phyloP scores from a whole-genome alignment of 2,113 vertebrate genomes.

The Microcebus jonahi region DNA sequence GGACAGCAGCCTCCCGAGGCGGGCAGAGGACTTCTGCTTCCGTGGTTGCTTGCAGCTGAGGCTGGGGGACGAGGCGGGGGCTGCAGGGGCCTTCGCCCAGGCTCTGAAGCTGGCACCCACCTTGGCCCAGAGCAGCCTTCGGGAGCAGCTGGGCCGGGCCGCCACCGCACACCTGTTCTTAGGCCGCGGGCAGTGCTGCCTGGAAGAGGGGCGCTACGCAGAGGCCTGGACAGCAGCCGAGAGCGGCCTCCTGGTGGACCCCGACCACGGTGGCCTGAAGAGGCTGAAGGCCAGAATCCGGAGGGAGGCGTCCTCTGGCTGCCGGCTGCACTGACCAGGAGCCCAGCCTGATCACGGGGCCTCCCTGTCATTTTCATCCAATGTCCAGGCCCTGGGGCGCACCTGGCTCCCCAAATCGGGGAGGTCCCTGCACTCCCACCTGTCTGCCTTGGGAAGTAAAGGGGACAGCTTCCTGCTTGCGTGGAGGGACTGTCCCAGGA shows the following conservation, averaged over 20 bases:
- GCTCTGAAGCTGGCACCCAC: slow-evolving; percentile 88
- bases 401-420: not conserved
- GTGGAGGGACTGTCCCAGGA: not conserved
- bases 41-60: slow-evolving; percentile 88
- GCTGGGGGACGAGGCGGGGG: slow-evolving; percentile 83
- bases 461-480: not conserved
- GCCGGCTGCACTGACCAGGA: slow-evolving; percentile 88
- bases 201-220: slow-evolving; percentile 82
- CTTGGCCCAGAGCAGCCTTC: slow-evolving; percentile 84
- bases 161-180: slow-evolving; percentile 85
- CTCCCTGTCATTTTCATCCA: too few species aligned
- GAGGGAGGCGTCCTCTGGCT: slow-evolving; percentile 86
- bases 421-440: not conserved
- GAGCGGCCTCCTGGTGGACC: slow-evolving; percentile 88
- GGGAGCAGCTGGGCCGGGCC: slow-evolving; percentile 80
- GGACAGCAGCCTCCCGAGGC: slow-evolving; percentile 65
- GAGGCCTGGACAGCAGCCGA: slow-evolving; percentile 90
- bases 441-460: not conserved
- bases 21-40: slow-evolving; percentile 88
- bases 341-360: rapidly evolving
- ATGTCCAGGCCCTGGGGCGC: not conserved
- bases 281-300: slow-evolving; percentile 89
- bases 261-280: slow-evolving; percentile 86
- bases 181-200: slow-evolving; percentile 81
- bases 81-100: slow-evolving; percentile 87